These are phyloP conservation scores for Leptopilina boulardi DNA, from an alignment of 1,140 invertebrate genomes.

Conservation along the genomic window DNA sequence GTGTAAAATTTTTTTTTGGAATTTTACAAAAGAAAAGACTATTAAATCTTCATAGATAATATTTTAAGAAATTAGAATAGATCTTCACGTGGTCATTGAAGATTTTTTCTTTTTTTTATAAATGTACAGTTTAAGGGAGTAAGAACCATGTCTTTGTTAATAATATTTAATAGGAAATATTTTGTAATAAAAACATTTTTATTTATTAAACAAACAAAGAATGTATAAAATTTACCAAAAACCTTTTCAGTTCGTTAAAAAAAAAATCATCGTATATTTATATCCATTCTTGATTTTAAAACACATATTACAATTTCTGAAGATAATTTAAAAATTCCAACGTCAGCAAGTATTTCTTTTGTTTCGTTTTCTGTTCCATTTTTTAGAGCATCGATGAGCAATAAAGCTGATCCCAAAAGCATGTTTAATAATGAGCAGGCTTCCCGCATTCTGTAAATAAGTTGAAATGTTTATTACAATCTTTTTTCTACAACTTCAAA, in stretches of 20 bases:
- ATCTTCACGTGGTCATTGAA: background rate
- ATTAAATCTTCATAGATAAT: background rate
- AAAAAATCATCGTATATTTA: slow-evolving; percentile 51
- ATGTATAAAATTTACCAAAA: slow-evolving; percentile 1
- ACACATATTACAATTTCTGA: slow-evolving; percentile 77
- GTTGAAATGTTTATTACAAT: background rate
- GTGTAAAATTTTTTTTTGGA: slow-evolving; percentile 23
- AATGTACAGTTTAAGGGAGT: background rate
- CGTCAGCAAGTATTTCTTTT: slow-evolving; percentile 79
- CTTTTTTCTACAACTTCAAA: too few species aligned
- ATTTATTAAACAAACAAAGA: background rate
- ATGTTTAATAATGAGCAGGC: slow-evolving; percentile 86
- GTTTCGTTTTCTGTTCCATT: slow-evolving; percentile 71
- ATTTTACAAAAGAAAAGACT: background rate
- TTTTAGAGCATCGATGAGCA: slow-evolving; percentile 82
- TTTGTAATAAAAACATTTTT: slow-evolving; percentile 20
- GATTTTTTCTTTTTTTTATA: background rate
- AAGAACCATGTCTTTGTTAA: slow-evolving; percentile 2
- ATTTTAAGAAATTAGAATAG: background rate
- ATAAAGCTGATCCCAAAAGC: slow-evolving; percentile 84
- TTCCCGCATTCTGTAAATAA: slow-evolving; percentile 83
- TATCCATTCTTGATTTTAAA: slow-evolving; percentile 78
- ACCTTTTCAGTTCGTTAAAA: background rate
- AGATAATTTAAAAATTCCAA: slow-evolving; percentile 80
- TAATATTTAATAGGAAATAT: slow-evolving; percentile 25